Evolutionary conservation across 1,140 invertebrate genomes (phyloP).

Genomic region (Plectus sambesii): DNA sequence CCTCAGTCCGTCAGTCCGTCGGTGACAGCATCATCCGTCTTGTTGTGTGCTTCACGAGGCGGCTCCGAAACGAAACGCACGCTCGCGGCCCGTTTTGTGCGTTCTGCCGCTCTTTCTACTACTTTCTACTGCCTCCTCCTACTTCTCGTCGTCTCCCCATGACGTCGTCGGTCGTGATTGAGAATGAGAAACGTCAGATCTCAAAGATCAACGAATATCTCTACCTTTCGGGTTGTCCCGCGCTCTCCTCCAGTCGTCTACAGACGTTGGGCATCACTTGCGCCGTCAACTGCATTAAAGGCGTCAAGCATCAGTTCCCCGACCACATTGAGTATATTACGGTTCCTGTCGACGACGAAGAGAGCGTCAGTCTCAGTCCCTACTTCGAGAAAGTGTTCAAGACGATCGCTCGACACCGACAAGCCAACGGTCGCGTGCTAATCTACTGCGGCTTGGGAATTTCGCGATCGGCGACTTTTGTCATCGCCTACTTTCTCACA

Average conservation of each 20-base stretch:
- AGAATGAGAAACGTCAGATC: conserved; percentile 17
- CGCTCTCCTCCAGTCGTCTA: conserved; percentile 20
- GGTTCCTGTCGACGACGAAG: conserved; percentile 23
- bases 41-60: no score
- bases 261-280: conserved; percentile 23
- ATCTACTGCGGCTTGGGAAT: conserved; percentile 77
- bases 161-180: conserved; percentile 24
- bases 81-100: no score
- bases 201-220: conserved; percentile 25
- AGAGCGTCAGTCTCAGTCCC: conserved; percentile 1
- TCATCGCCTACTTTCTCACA: conserved; percentile 74
- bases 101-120: no score
- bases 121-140: no score
- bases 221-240: conserved; percentile 21
- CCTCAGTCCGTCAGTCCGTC: no score
- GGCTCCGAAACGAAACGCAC: no score
- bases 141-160: no score
- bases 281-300: conserved; percentile 22
- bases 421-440: conserved; percentile 44
- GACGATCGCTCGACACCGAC: conserved; percentile 9
- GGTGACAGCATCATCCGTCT: no score
- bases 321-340: conserved; percentile 17
- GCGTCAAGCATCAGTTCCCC: conserved; percentile 18
- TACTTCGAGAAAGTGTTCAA: not conserved
- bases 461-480: conserved; percentile 67